Evolutionary conservation across 2,797 vertebrate genomes (phyloP), one percentile per base, ranked within the genome.

Genomic region (Scolopax rusticola): DNA sequence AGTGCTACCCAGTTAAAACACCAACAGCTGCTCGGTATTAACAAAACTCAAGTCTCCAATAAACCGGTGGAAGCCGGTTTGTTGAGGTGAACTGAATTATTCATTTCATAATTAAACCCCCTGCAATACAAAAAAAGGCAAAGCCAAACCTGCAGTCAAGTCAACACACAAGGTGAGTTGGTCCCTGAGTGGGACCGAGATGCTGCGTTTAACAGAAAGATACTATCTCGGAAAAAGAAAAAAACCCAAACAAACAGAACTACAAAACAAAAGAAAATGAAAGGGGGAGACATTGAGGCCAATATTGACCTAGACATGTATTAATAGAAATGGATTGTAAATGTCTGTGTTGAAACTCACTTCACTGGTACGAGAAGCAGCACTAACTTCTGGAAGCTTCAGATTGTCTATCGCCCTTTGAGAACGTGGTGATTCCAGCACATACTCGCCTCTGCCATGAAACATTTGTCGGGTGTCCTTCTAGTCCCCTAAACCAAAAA

Each of bases 41-140:
- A 83, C 51, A 80, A 79, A 90, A 71, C 48, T 84, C 92, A 41
- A 38, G 25, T 21, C 61, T 61, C 92, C 73, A 88, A 89, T 91
- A 94, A 94, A 94, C 15, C 40, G 16, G 28, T 2, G 27, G 78
- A 89, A 84, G 68, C 24, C 76, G 63, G 74, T 93, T 50, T 53
- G 77, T 75, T 87, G 69, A 87, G 84, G 30, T 18, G 40, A 88
- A 59, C 23, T 48, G 83, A 81, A 71, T 41, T 91, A 56, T 90
- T 88, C 45, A 38, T 70, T 71, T 87, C 36, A 30, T 56, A 90
- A 88, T 80, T 84, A 81, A 93, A n/a, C 40, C 25, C 36, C 19
- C 12, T 2, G 25, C 64, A 48, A 40, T 10, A 54, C 27, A 80
- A 65, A 45, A 77, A 76, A 48, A 27, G 16, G 16, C 28, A 70